Evolutionary conservation across 1,140 invertebrate genomes (phyloP).

Genomic region (Rhyacophila brunnea): DNA sequence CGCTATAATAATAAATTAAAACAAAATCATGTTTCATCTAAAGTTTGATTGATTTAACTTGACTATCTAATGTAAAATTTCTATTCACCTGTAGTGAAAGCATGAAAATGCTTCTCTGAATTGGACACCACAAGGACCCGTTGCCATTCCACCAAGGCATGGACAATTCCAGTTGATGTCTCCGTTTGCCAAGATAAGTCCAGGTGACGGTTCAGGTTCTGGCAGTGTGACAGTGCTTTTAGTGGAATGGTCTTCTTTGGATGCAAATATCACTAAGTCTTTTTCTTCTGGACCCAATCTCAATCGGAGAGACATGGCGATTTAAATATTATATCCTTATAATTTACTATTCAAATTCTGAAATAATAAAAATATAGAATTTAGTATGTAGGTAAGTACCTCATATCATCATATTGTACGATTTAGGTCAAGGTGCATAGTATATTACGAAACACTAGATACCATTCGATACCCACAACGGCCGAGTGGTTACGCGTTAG

Average conservation of each 20-base stretch:
- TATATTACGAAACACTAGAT: too few species aligned
- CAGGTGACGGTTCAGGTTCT: constrained; percentile 70
- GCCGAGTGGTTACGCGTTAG: too few species aligned
- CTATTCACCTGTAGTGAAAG: constrained; percentile 75
- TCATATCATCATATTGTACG: too few species aligned
- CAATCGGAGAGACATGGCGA: constrained; percentile 53
- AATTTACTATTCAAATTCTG: too few species aligned
- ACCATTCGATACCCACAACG: too few species aligned
- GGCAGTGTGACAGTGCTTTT: constrained; percentile 74
- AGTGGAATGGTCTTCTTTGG: constrained; percentile 73
- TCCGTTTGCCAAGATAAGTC: constrained; percentile 82
- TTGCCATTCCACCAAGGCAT: constrained; percentile 93
- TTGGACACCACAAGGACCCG: constrained; percentile 89
- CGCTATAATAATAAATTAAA: too few species aligned
- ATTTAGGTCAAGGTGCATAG: too few species aligned
- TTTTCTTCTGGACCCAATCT: constrained; percentile 62
- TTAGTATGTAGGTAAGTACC: too few species aligned
- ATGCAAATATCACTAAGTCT: constrained; percentile 81
- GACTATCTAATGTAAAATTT: too few species aligned
- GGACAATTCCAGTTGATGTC: constrained; percentile 97
- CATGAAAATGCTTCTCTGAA: constrained; percentile 94
- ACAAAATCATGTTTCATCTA: too few species aligned
- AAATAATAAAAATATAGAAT: too few species aligned
- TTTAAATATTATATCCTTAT: not conserved
- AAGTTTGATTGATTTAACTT: too few species aligned